Conservation (phyloP, 2,113 vertebrate genomes). For the Pachycephala philippinensis region DNA sequence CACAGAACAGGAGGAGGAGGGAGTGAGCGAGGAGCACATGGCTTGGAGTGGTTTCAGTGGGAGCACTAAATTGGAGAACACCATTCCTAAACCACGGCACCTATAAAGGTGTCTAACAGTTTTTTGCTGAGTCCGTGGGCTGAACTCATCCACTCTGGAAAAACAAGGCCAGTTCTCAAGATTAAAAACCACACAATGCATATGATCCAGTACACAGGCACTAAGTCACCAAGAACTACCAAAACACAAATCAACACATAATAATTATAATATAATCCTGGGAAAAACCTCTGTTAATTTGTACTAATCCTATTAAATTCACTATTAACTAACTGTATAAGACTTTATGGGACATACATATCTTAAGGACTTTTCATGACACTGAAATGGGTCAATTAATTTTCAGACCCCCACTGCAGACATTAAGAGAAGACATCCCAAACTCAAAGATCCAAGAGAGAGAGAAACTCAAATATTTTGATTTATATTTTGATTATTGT, state of each 20-base stretch:
- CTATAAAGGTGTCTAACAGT: neutral
- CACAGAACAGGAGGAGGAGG: too few relatives aligned
- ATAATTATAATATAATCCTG: neutral
- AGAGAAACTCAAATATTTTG: neutral
- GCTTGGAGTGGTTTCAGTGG: neutral
- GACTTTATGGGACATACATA: neutral
- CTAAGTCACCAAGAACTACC: neutral
- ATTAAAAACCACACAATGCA: neutral
- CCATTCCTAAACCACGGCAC: neutral
- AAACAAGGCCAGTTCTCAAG: neutral
- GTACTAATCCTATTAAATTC: neutral
- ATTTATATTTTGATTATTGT: neutral
- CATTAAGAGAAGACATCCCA: neutral
- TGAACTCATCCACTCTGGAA: neutral
- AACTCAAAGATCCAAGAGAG: neutral
- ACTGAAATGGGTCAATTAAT: neutral
- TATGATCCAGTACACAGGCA: neutral
- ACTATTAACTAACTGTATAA: neutral
- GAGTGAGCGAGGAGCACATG: rapidly evolving
- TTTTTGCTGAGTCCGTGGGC: neutral
- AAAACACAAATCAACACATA: neutral
- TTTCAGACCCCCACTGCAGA: neutral
- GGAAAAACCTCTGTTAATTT: neutral
- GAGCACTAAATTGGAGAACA: neutral
- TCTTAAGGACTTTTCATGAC: neutral